phyloP scores from a whole-genome alignment of 2,113 vertebrate species.

The Bos taurus region ARS-UCD2.0 NC_037329.1:30548001-30548500 shows the following conservation, averaged over 20 bases:
- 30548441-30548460: background rate
- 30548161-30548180: background rate
- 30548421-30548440: background rate
- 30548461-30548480: constrained; percentile 17
- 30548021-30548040: constrained; percentile 26
- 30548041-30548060: constrained; percentile 5
- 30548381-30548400: background rate
- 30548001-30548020: background rate
- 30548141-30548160: background rate
- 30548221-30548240: background rate
- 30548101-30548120: background rate
- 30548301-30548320: background rate
- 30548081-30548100: constrained; percentile 2
- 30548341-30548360: constrained; percentile 3
- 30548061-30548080: constrained; percentile 22
- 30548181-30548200: constrained; percentile 10
- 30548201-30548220: background rate
- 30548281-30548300: constrained; percentile 26
- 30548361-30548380: background rate
- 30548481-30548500: background rate
- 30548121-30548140: constrained; percentile 12
- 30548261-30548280: constrained; percentile 4
- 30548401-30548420: background rate
- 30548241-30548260: background rate
- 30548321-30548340: background rate